Percentiles rank a stretch among this genome's conserved stretches.
These are phyloP conservation scores for Drosophila kambysellisi DNA, from an alignment of 2,888 invertebrate genomes.

Conservation along the genomic window DNA sequence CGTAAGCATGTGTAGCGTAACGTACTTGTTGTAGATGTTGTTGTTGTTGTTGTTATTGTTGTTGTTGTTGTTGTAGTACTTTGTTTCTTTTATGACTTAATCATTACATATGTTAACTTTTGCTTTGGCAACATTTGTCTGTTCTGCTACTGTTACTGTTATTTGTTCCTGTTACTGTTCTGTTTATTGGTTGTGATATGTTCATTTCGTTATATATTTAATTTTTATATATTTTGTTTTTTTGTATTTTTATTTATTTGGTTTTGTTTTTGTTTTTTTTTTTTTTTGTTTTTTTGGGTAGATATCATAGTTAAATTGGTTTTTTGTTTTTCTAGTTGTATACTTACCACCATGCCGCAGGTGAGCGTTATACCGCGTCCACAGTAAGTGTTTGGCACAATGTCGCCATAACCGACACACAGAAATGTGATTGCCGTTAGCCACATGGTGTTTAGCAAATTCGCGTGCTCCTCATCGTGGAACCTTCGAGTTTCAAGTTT, in stretches of 20 bases:
- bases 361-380: conserved; percentile 99
- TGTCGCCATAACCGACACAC: conserved; percentile 99
- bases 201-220: conserved; percentile 25
- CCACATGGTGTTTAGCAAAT: conserved; percentile 99
- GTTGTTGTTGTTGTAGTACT: conserved; percentile 19
- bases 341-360: conserved; percentile 99
- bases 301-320: conserved; percentile 33
- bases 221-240: conserved; percentile 9
- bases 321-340: conserved; percentile 58
- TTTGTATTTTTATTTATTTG: conserved; percentile 2
- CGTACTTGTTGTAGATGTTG: conserved; percentile 36
- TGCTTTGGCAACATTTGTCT: conserved; percentile 35
- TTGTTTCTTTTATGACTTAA: conserved; percentile 15
- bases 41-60: conserved; percentile 15
- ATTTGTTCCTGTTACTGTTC: conserved; percentile 43
- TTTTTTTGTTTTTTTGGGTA: conserved; percentile 20
- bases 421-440: conserved; percentile 99
- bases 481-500: conserved; percentile 88
- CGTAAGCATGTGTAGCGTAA: conserved; percentile 52
- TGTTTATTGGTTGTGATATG: conserved; percentile 46
- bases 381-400: conserved; percentile 99
- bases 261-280: conserved; percentile 4
- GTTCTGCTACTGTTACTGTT: conserved; percentile 38
- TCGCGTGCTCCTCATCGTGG: conserved; percentile 99
- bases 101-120: conserved; percentile 27